Percentiles rank a stretch among this genome's conserved stretches.
Conservation (phyloP, 2,888 invertebrate species). For the Deilephila porcellus region DNA sequence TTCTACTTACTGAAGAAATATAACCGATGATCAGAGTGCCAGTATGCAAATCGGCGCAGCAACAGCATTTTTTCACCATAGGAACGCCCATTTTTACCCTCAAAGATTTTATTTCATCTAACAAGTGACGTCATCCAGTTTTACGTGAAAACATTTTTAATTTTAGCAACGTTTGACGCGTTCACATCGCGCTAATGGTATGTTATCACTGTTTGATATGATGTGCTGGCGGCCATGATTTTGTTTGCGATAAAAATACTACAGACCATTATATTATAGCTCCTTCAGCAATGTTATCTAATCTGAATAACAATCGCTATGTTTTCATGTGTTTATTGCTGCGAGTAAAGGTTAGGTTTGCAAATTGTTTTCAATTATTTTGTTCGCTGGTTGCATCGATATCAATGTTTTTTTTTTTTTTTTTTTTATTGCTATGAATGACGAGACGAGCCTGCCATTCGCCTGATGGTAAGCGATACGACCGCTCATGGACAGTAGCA, state of each 20-base stretch:
- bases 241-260: conserved; percentile 35
- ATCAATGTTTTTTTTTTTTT: no score
- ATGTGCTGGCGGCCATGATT: conserved; percentile 35
- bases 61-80: conserved; percentile 73
- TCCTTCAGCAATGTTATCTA: conserved; percentile 27
- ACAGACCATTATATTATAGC: conserved; percentile 16
- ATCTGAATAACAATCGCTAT: conserved; percentile 8
- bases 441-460: no score
- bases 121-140: neutral
- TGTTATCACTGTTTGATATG: conserved; percentile 36
- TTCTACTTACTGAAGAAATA: conserved; percentile 66
- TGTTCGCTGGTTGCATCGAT: neutral
- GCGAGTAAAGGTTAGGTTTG: neutral
- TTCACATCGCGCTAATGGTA: conserved; percentile 29
- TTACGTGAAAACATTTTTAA: conserved; percentile 27
- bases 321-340: neutral
- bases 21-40: conserved; percentile 76
- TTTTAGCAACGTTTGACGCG: conserved; percentile 30
- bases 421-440: no score
- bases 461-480: no score
- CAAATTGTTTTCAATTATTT: neutral
- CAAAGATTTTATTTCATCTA: conserved; percentile 2
- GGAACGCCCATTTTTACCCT: conserved; percentile 70
- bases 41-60: conserved; percentile 65
- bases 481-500: no score